Conservation (phyloP, 2,888 invertebrate species). For the Ophonus ardosiacus region DNA sequence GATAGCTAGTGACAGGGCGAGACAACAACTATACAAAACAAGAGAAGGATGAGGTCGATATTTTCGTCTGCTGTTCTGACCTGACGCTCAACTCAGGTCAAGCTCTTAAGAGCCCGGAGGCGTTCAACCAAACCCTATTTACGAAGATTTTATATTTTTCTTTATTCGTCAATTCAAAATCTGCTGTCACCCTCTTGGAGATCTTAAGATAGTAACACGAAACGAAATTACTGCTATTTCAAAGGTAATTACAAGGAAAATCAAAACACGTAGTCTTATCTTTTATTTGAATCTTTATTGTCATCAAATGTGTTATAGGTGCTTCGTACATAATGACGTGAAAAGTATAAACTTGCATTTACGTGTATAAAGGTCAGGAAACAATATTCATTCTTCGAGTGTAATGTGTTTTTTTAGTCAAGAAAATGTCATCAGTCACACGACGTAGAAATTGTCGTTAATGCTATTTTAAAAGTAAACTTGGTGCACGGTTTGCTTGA, state of each 20-base stretch:
- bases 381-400: conserved; percentile 18
- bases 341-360: conserved; percentile 7
- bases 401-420: neutral
- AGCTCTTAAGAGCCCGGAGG: neutral
- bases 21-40: neutral
- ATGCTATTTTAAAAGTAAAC: conserved; percentile 41
- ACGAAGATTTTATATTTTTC: no score
- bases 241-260: no score
- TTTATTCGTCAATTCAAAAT: no score
- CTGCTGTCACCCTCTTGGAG: no score
- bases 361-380: conserved; percentile 21
- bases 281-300: no score
- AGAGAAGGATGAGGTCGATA: neutral
- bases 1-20: neutral
- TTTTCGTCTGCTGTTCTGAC: neutral
- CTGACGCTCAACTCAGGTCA: neutral
- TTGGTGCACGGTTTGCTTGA: conserved; percentile 4
- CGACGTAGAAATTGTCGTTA: conserved; percentile 27
- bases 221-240: no score
- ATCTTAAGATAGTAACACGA: no score
- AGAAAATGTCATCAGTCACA: conserved; percentile 33
- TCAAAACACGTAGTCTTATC: no score
- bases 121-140: neutral
- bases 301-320: no score
- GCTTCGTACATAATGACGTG: neutral